phyloP scores from a whole-genome alignment of 2,113 vertebrate species.

The Hystrix brachyura region DNA sequence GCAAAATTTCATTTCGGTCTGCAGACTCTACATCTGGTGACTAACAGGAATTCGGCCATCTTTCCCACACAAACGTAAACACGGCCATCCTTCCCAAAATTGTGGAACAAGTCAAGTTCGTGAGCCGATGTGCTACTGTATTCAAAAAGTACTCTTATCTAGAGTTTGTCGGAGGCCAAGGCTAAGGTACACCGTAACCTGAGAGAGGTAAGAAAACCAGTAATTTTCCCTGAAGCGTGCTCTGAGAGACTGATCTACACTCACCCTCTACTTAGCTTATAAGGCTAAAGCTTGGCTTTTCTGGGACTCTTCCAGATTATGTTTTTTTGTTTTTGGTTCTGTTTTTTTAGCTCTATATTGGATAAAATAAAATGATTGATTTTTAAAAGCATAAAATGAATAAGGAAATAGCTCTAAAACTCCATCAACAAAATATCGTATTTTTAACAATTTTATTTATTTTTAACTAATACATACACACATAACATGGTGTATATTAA shows the following conservation, averaged over 20 bases:
- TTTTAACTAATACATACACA: neutral
- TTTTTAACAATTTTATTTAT: neutral
- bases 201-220: neutral
- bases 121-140: neutral
- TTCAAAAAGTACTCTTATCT: neutral
- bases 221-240: neutral
- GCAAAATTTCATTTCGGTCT: neutral
- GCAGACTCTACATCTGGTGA: neutral
- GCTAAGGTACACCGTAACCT: neutral
- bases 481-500: neutral
- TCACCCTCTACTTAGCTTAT: neutral
- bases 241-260: neutral
- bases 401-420: neutral
- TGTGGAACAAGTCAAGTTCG: neutral
- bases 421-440: neutral
- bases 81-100: neutral
- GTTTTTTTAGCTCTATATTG: neutral
- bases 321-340: neutral
- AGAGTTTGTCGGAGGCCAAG: neutral
- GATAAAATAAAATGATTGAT: neutral
- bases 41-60: neutral
- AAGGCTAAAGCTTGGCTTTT: neutral
- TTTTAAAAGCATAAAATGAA: neutral
- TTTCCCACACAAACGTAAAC: neutral
- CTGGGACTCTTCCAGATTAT: neutral